phyloP scores from a whole-genome alignment of 2,113 vertebrate genomes.

The Cacatua alba region DNA sequence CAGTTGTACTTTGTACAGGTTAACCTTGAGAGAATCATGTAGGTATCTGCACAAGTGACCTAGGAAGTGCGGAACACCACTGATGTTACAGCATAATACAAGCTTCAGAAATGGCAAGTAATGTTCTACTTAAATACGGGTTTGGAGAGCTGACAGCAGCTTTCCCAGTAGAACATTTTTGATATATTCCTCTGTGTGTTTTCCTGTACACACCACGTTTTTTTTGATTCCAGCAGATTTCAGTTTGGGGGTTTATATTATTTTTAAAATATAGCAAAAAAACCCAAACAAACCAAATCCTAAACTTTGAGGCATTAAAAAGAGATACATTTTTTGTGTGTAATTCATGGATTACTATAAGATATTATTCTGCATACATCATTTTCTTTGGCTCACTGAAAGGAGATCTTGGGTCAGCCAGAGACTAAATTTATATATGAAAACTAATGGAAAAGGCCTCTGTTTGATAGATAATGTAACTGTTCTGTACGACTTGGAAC shows the following conservation, averaged over 20 bases:
- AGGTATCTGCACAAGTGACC: not conserved
- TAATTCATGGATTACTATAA: slow-evolving; percentile 1
- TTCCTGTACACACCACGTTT: not conserved
- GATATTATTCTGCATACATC: slow-evolving; percentile 20
- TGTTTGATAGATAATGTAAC: not conserved
- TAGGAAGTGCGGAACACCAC: not conserved
- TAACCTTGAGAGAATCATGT: not conserved
- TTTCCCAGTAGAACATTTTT: not conserved
- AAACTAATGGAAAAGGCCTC: slow-evolving; percentile 26
- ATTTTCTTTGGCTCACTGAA: slow-evolving; percentile 23
- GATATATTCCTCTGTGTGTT: not conserved
- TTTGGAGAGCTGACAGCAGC: not conserved
- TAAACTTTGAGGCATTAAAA: slow-evolving; percentile 1
- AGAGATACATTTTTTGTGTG: not conserved
- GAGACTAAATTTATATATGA: slow-evolving; percentile 29
- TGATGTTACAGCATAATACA: not conserved
- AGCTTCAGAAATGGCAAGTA: not conserved
- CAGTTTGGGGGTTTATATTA: not conserved
- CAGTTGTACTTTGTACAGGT: not conserved
- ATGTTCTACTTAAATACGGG: not conserved
- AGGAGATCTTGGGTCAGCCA: slow-evolving; percentile 36
- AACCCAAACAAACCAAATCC: not conserved
- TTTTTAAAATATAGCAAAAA: not conserved
- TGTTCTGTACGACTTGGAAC: not conserved
- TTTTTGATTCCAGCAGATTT: not conserved